These are phyloP conservation scores for Pollimyrus isidori DNA, from an alignment of 2,113 vertebrate species.

Conservation along the genomic window DNA sequence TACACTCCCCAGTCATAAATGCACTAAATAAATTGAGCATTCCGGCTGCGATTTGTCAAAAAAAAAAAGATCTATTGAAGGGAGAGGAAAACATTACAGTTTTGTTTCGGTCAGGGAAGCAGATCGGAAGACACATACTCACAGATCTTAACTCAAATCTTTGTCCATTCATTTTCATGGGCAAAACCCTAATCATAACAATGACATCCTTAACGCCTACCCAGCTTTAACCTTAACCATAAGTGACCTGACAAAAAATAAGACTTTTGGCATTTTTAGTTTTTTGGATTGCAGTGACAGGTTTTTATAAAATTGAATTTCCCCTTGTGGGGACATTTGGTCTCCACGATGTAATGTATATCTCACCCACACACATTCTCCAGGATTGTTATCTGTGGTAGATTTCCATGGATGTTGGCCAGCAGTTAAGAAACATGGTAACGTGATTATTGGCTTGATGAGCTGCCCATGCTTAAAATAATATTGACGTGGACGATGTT, in stretches of 20 bases:
- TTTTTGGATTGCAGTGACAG: no score
- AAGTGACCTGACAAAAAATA: not conserved
- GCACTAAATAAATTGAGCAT: not conserved
- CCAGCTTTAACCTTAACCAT: not conserved
- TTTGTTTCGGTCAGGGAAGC: not conserved
- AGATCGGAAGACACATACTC: not conserved
- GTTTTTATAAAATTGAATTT: no score
- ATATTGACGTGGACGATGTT: not conserved
- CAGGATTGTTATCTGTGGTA: not conserved
- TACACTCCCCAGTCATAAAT: not conserved
- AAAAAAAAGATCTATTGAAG: not conserved
- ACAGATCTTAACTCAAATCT: not conserved
- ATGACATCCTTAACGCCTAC: not conserved
- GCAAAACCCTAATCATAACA: no score
- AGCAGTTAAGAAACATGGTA: not conserved
- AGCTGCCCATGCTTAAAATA: not conserved
- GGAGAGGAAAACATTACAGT: not conserved
- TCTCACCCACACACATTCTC: not conserved
- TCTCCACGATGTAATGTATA: not conserved
- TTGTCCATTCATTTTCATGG: not conserved
- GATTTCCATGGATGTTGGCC: not conserved
- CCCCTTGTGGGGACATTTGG: not conserved
- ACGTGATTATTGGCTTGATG: not conserved
- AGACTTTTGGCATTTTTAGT: not conserved
- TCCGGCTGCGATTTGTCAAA: slow-evolving; percentile 7